Base-by-base conservation (phyloP, 2,797 vertebrate species). In the Peromyscus attwateri region DNA sequence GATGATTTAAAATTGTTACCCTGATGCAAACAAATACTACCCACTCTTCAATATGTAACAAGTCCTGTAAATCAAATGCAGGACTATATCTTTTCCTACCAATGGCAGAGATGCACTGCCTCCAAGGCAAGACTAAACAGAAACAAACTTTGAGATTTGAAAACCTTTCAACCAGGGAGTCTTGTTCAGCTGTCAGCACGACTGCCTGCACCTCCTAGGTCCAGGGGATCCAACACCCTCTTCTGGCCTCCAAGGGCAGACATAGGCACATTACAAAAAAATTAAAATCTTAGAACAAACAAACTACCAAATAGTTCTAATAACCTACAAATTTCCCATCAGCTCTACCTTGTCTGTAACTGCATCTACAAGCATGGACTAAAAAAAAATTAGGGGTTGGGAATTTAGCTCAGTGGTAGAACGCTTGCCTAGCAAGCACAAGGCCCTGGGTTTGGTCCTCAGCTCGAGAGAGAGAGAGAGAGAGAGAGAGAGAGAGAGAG, bases 111-210 rank as follows among this genome's bases (percentile, higher is more conserved):
- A 87, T 57, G 31, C 37, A 92, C 16, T 75, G 25, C 31, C 60
- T 81, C 66, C 60, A 94, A 96, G 92, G 73, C 16, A 25, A 91
- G 34, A 76, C 52, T 70, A n/a, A 96, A 94, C 87, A 91, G 46
- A 89, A 92, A 81, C 71, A 37, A 68, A 77, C 73, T 80, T 88
- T 92, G 34, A 60, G 43, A 34, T 87, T 49, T 80, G 76, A 81
- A 94, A 91, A 37, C 8, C 57, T 64, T 73, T 40, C 62, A 70
- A 43, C 75, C 11, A 31, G 25, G 19, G 37, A 43, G 60, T 46
- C 25, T 19, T 64, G 81, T 83, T 83, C 62, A 43, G 27, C 31
- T 84, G 60, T 66, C 17, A 6, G 40, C 17, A 21, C 4, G 12
- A 46, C 0, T 19, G 37, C 81, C 27, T 43, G 4, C 27, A 43